Evolutionary conservation across 1,140 invertebrate species (phyloP), one percentile per base, ranked within the genome.

Genomic region (Zaprionus lachaisei): DNA sequence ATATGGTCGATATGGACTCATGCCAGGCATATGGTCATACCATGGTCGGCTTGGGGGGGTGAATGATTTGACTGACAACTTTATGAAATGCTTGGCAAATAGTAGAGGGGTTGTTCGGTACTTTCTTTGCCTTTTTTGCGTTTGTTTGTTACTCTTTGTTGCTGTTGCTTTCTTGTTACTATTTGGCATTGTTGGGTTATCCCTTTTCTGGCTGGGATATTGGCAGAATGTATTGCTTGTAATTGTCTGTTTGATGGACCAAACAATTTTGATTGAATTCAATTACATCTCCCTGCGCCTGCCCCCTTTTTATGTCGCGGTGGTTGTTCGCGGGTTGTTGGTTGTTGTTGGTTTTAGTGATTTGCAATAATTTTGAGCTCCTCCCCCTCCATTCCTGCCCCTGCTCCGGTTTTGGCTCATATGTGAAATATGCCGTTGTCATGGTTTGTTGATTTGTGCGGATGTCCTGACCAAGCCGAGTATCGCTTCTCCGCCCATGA

Each of bases 231-330:
- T 86, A 87, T 80, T 55, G 80, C 83, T 80, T 75, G 83, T 86
- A 86, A 86, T 86, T 86, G 83, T 87, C 77, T 92, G 91, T 82
- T 91, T 92, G 91, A 92, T 92, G 91, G 81, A 68, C 84, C 91
- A 91, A 91, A 90, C 79, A 91, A 92, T 92, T 92, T 92, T 92
- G 91, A 92, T 92, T 92, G 91, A 92, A 92, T 92, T 92, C 81
- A 90, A 91, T 90, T 90, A 90, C 77, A 67, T 77, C 47, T 70
- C 77, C 77, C 80, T 57, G 63, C 73, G 61, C 75, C 63, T 84
- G 5, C 71, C 69, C 58, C 72, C 51, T 57, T 62, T 69, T 57
- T 26, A 22, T 28, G 20, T 6, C 22, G 9, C n/a, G 67, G 69
- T 66, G 63, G 61, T 70, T 87, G 75, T 83, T 73, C 65, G 51